Percentiles rank a stretch among this genome's conserved stretches.
Evolutionary conservation across 2,113 vertebrate species (phyloP).

Genomic region (Dolichallabes microphthalmus): DNA sequence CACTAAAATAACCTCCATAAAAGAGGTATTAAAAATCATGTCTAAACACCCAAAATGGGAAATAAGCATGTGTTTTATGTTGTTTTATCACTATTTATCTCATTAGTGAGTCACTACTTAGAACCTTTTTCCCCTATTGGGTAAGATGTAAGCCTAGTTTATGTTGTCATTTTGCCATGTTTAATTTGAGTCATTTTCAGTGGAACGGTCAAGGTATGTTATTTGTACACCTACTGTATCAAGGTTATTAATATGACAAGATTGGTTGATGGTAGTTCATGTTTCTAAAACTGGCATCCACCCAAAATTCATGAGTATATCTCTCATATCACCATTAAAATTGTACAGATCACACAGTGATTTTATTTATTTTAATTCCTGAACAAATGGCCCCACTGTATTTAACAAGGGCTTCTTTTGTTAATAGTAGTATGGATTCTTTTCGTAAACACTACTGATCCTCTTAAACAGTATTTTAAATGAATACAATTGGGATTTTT

Average conservation of each 20-base stretch:
- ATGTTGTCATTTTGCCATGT: not conserved
- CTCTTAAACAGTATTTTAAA: not conserved
- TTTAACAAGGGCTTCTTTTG: not conserved
- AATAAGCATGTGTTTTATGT: not conserved
- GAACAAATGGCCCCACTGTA: not conserved
- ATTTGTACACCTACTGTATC: not conserved
- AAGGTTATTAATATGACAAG: not conserved
- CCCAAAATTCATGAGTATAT: not conserved
- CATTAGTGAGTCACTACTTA: not conserved
- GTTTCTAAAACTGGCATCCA: not conserved
- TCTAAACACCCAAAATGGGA: not conserved
- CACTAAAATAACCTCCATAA: not conserved
- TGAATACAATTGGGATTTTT: not conserved
- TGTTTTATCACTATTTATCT: not conserved
- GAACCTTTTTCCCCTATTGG: not conserved
- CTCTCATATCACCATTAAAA: not conserved
- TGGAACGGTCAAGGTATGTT: not conserved
- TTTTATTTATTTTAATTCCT: not conserved
- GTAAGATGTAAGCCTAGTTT: not conserved
- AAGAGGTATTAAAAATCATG: not conserved
- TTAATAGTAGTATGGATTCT: not conserved
- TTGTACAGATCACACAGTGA: not conserved
- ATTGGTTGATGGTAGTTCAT: not conserved
- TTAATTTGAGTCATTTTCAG: not conserved
- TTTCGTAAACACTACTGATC: not conserved